phyloP scores from a whole-genome alignment of 2,888 invertebrate genomes.

The Noctua pronuba region DNA sequence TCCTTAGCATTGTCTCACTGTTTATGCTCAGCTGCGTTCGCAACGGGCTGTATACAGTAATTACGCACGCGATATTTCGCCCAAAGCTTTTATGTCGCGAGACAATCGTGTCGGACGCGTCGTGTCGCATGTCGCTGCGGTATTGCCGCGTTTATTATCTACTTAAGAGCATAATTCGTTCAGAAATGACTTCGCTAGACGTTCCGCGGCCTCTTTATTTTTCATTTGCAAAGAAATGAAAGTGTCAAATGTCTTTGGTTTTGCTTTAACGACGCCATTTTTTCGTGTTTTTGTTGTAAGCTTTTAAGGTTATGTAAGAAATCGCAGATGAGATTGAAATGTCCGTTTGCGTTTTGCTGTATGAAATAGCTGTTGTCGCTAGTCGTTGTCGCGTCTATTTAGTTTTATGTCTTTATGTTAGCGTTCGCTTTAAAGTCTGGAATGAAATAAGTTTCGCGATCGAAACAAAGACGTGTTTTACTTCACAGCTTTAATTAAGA shows the following conservation, averaged over 20 bases:
- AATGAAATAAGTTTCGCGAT: constrained; percentile 58
- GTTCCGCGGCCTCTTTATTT: constrained; percentile 64
- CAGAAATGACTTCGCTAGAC: constrained; percentile 64
- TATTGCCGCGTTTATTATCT: constrained; percentile 67
- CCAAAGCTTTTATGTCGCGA: constrained; percentile 50
- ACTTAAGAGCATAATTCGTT: constrained; percentile 70
- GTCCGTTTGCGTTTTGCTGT: constrained; percentile 40
- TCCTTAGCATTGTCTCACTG: constrained; percentile 42
- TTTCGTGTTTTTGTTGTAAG: constrained; percentile 53
- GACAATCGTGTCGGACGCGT: constrained; percentile 51
- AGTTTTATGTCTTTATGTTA: constrained; percentile 53
- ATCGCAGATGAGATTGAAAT: constrained; percentile 56
- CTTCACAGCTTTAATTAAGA: constrained; percentile 60
- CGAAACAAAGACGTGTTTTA: constrained; percentile 54
- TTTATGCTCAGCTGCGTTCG: constrained; percentile 38
- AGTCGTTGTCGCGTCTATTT: constrained; percentile 26
- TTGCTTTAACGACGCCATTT: constrained; percentile 63
- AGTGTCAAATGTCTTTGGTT: constrained; percentile 69
- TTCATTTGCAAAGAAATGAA: constrained; percentile 68
- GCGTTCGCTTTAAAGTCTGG: constrained; percentile 38
- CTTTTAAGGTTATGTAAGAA: constrained; percentile 49
- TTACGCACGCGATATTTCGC: constrained; percentile 56
- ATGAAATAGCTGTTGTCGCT: constrained; percentile 18
- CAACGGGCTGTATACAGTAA: constrained; percentile 42
- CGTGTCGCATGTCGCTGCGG: constrained; percentile 56